Conservation (phyloP, 2,888 invertebrate genomes). For the Cephonodes hylas region DNA sequence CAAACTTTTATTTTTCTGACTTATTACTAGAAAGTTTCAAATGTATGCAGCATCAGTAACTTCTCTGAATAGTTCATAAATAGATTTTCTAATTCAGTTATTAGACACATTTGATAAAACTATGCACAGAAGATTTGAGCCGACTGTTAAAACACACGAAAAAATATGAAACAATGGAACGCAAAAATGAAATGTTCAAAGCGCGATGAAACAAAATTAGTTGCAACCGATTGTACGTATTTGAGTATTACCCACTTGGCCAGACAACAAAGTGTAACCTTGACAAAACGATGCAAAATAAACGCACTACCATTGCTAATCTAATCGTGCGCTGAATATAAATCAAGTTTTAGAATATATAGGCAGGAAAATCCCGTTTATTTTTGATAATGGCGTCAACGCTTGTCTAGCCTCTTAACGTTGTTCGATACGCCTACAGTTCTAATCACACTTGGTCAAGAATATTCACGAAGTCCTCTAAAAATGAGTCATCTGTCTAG, state of each 20-base stretch:
- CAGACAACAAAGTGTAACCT: conserved; percentile 27
- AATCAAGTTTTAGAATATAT: conserved; percentile 26
- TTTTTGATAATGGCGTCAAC: conserved; percentile 30
- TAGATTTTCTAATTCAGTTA: too few relatives aligned
- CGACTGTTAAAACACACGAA: too few relatives aligned
- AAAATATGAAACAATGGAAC: background rate
- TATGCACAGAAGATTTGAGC: background rate
- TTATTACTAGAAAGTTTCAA: too few relatives aligned
- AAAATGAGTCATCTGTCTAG: background rate
- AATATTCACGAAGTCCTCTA: background rate
- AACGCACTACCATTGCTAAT: conserved; percentile 23
- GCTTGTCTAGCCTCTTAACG: background rate
- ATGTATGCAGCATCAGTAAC: too few relatives aligned
- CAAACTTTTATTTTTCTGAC: too few relatives aligned
- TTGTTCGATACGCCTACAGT: background rate
- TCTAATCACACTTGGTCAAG: background rate
- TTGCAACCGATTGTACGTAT: background rate
- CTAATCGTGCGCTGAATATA: conserved; percentile 24
- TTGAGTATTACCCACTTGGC: conserved; percentile 14
- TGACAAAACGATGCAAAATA: conserved; percentile 21
- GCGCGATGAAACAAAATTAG: background rate
- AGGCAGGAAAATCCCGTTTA: conserved; percentile 20
- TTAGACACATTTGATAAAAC: too few relatives aligned
- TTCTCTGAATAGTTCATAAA: too few relatives aligned
- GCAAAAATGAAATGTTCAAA: background rate